Evolutionary conservation across 2,888 invertebrate genomes (phyloP).

Genomic region (Phorcus lineatus): DNA sequence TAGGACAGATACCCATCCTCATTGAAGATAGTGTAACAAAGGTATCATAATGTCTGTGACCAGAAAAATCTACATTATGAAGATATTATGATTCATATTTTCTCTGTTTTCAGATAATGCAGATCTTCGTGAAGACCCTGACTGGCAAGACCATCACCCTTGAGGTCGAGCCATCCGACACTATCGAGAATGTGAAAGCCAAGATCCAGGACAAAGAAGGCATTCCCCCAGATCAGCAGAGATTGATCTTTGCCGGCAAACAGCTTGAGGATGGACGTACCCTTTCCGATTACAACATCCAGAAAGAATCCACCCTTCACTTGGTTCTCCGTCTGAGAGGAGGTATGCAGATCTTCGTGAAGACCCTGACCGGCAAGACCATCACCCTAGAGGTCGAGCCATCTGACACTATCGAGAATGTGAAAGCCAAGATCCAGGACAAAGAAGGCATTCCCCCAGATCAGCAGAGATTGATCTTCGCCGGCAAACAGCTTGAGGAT

Average conservation of each 20-base stretch:
- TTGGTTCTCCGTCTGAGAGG: conserved; percentile 88
- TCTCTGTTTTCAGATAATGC: conserved; percentile 35
- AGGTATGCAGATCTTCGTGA: conserved; percentile 86
- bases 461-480: conserved; percentile 91
- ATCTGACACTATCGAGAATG: conserved; percentile 94
- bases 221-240: conserved; percentile 85
- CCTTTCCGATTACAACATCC: conserved; percentile 93
- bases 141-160: conserved; percentile 73
- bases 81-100: neutral
- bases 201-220: conserved; percentile 79
- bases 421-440: conserved; percentile 81
- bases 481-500: conserved; percentile 96
- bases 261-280: conserved; percentile 96
- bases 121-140: conserved; percentile 82
- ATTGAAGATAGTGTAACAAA: too few species aligned
- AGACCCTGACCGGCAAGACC: conserved; percentile 73
- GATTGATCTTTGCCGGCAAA: conserved; percentile 94
- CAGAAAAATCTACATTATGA: too few species aligned
- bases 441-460: conserved; percentile 80
- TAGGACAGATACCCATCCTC: too few species aligned
- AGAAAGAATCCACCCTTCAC: conserved; percentile 95
- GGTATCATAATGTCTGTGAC: too few species aligned
- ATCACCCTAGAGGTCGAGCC: conserved; percentile 80
- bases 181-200: conserved; percentile 93
- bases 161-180: conserved; percentile 87